Base-by-base conservation (phyloP, 2,888 invertebrate species). In the Dicycla oo region DNA sequence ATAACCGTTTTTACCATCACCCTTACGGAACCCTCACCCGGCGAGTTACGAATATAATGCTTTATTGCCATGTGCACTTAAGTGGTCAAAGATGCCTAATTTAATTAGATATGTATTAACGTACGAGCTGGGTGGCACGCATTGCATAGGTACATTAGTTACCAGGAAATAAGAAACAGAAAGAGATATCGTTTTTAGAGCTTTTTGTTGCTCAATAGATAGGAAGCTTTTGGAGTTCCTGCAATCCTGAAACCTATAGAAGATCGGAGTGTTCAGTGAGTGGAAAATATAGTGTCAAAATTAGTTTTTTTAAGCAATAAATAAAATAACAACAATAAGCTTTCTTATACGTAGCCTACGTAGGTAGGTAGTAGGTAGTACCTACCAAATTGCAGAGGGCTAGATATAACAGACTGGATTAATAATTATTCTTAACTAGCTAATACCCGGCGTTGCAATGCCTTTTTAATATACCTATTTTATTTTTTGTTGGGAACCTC, bases 51-150 rank as follows among this genome's bases (percentile, higher is more conserved):
- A 68, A 73, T 74, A 51, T 68, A 72, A 78, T 69, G 69, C 61
- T 78, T 84, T 80, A 80, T 82, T 78, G 74, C 80, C 47, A 30
- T 73, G 47, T 78, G 82, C 82, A 82, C 85, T 82, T 84, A 84
- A 64, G 69, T 70, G 79, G 75, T 84, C 82, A 80, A 75, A 82
- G 85, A 73, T 75, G 83, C 83, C 82, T 83, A 84, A 83, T 83
- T 83, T 82, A 83, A 83, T 83, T 83, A 84, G 82, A 78, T 75
- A 73, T 62, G 73, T 78, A 70, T 82, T 75, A 82, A 63, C 70
- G 70, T 71, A 34, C 65, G 40, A 68, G 66, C 53, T 84, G 75
- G 82, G 85, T 82, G 85, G 82, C 57, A 43, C 40, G 65, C 49
- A 26, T 47, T 18, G 62, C 10, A 43, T 38, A n/a, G n/a, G n/a